Percentiles rank a stretch among this genome's conserved stretches.
These are phyloP conservation scores for Callospermophilus lateralis DNA, from an alignment of 2,113 vertebrate genomes.

Conservation along the genomic window DNA sequence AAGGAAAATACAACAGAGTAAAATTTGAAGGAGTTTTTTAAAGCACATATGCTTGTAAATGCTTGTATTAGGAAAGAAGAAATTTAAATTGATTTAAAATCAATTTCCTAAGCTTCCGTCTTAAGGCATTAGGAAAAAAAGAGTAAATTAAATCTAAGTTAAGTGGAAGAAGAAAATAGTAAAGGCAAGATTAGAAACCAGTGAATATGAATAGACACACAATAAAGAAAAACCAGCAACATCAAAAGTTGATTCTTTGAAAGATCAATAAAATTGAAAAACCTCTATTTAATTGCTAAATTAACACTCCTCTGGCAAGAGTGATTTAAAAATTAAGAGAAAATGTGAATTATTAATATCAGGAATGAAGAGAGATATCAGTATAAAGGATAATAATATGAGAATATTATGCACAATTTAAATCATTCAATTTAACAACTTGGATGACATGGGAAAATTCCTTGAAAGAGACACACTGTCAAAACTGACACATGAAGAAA, in stretches of 20 bases:
- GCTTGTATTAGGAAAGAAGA: background rate
- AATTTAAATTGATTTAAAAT: background rate
- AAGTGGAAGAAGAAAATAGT: background rate
- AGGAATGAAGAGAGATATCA: background rate
- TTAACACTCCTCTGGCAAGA: background rate
- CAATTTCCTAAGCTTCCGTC: background rate
- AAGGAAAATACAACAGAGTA: background rate
- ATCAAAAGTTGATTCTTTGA: background rate
- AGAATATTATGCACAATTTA: background rate
- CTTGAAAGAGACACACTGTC: background rate
- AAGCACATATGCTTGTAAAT: background rate
- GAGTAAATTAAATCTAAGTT: background rate
- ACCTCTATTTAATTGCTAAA: background rate
- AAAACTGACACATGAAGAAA: conserved; percentile 45
- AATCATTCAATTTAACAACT: background rate
- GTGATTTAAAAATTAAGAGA: background rate
- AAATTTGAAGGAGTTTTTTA: background rate
- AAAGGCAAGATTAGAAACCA: background rate
- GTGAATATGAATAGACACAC: background rate
- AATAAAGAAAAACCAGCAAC: conserved; percentile 5
- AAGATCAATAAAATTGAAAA: conserved; percentile 42
- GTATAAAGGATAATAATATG: background rate
- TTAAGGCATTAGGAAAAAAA: background rate
- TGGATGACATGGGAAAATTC: background rate
- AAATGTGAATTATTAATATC: background rate